These are phyloP conservation scores for Panzeria rudis DNA, from an alignment of 2,888 invertebrate species.

Conservation along the genomic window DNA sequence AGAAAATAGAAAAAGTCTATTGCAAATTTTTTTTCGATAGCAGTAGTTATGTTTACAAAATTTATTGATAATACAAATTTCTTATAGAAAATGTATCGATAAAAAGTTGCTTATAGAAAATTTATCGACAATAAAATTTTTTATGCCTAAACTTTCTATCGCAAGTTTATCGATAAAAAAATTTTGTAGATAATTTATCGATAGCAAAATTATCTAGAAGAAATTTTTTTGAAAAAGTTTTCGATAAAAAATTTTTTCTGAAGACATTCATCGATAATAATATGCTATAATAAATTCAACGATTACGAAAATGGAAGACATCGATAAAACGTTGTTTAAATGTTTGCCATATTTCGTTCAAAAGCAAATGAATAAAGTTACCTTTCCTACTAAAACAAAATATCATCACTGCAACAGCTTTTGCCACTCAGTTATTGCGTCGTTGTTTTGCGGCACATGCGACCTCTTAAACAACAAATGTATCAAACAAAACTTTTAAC, in stretches of 20 bases:
- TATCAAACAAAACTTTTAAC: conserved; percentile 24
- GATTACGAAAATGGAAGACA: no score
- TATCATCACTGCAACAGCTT: conserved; percentile 3
- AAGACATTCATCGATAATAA: no score
- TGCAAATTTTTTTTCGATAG: no score
- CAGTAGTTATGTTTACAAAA: no score
- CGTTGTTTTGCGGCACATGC: conserved; percentile 55
- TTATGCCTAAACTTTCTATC: neutral
- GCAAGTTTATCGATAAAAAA: neutral
- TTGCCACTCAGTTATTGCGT: conserved; percentile 39
- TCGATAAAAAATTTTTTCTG: neutral
- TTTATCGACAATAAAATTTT: conserved; percentile 7
- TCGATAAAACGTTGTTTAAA: no score
- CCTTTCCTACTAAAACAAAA: neutral
- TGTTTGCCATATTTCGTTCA: no score
- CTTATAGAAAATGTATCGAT: neutral
- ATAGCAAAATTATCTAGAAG: neutral
- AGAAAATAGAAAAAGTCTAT: no score
- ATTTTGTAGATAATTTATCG: neutral
- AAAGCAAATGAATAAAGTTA: neutral
- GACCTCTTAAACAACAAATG: neutral
- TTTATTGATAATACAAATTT: no score
- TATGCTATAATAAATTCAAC: no score
- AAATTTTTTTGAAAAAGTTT: neutral
- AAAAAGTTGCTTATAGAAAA: neutral